Evolutionary conservation across 1,140 invertebrate species (phyloP).

Genomic region (Solenopsis invicta): DNA sequence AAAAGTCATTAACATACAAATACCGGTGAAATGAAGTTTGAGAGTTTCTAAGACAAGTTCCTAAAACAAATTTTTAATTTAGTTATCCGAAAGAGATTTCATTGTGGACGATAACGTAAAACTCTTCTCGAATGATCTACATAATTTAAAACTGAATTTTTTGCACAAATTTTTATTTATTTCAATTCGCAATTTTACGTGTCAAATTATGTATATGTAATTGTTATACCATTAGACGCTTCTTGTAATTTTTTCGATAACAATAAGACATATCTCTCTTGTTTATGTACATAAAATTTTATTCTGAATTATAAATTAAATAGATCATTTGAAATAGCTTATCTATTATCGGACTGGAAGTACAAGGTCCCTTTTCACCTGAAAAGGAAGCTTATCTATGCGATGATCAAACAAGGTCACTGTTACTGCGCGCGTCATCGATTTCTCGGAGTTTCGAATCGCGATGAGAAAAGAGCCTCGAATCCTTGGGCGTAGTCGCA

Average conservation of each 20-base stretch:
- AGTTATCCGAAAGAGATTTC: background rate
- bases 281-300: background rate
- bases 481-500: conserved; percentile 58
- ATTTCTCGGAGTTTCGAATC: conserved; percentile 38
- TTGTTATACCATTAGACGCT: background rate
- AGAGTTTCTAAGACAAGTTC: background rate
- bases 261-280: background rate
- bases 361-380: background rate
- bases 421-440: conserved; percentile 59
- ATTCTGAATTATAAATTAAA: background rate
- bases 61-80: conserved; percentile 3
- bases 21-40: background rate
- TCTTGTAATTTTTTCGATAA: background rate
- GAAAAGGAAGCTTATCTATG: background rate
- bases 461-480: conserved; percentile 53
- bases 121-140: too few species aligned
- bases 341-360: background rate
- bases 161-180: background rate
- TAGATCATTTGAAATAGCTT: background rate
- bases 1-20: background rate
- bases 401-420: conserved; percentile 52
- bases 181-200: background rate
- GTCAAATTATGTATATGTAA: background rate
- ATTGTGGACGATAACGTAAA: background rate
- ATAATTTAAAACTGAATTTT: background rate